phyloP scores from a whole-genome alignment of 1,140 invertebrate species.

The Cephus cinctus region DNA sequence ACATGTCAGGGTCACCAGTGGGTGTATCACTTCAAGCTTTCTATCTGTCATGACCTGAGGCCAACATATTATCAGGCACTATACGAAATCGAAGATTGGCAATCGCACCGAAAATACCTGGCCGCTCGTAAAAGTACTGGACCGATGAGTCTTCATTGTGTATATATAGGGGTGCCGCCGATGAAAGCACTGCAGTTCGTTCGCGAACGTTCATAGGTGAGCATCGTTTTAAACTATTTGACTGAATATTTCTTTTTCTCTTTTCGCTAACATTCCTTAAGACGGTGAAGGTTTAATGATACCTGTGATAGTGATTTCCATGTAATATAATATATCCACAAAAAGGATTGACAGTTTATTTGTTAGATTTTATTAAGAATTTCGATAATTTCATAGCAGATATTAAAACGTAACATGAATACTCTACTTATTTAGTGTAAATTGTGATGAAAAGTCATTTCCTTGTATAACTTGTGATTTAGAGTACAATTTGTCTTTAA shows the following conservation, averaged over 20 bases:
- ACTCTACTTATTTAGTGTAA: too few relatives aligned
- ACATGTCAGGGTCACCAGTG: neutral
- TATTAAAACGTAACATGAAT: too few relatives aligned
- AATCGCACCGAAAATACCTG: slow-evolving; percentile 31
- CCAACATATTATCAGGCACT: slow-evolving; percentile 3
- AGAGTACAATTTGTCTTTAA: too few relatives aligned
- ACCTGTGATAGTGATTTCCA: too few relatives aligned
- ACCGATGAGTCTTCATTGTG: slow-evolving; percentile 40
- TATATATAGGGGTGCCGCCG: slow-evolving; percentile 50
- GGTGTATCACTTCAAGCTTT: neutral
- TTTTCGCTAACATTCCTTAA: too few relatives aligned
- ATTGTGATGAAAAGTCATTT: too few relatives aligned
- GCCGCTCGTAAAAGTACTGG: slow-evolving; percentile 39
- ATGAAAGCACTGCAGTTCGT: slow-evolving; percentile 44
- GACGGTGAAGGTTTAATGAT: too few relatives aligned
- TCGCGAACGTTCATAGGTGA: slow-evolving; percentile 45
- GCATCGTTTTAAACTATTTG: too few relatives aligned
- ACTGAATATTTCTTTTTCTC: too few relatives aligned
- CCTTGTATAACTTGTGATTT: too few relatives aligned
- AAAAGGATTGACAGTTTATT: neutral
- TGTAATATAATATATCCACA: too few relatives aligned
- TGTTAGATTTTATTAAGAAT: neutral
- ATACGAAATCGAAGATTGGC: slow-evolving; percentile 10
- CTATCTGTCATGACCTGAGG: neutral
- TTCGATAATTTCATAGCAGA: too few relatives aligned